Percentiles rank a stretch among this genome's conserved stretches.
Evolutionary conservation across 2,888 invertebrate genomes (phyloP).

Genomic region (Lochmaea capreae): DNA sequence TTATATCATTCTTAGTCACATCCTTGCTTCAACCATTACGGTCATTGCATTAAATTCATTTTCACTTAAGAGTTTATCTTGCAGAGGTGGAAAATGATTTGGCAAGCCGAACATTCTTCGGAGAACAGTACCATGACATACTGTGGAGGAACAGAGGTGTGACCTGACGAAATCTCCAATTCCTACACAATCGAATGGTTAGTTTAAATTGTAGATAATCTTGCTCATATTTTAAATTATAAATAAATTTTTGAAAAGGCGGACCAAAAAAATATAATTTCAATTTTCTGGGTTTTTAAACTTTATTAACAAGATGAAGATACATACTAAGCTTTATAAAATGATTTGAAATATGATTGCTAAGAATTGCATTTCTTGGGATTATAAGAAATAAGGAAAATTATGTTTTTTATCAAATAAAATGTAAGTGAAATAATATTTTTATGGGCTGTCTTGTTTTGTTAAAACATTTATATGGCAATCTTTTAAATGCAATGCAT

Average conservation of each 20-base stretch:
- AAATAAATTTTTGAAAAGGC: background rate
- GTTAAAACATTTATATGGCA: background rate
- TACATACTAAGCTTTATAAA: too few species aligned
- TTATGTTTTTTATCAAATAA: too few species aligned
- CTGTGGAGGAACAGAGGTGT: constrained; percentile 68
- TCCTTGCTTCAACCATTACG: too few species aligned
- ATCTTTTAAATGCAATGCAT: background rate
- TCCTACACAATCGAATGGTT: constrained; percentile 65
- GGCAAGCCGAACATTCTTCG: constrained; percentile 66
- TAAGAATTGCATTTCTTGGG: too few species aligned
- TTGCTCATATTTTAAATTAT: constrained; percentile 17
- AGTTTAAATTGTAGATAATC: constrained; percentile 51
- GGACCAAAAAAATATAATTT: background rate
- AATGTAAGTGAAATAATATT: background rate
- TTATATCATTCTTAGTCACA: too few species aligned
- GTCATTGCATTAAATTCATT: too few species aligned
- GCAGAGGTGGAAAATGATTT: constrained; percentile 67
- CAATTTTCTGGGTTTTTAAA: background rate
- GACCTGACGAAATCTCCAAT: constrained; percentile 63
- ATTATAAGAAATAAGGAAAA: too few species aligned
- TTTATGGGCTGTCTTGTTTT: background rate
- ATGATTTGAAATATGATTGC: too few species aligned
- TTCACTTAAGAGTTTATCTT: constrained; percentile 45
- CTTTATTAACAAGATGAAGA: background rate
- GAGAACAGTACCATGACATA: constrained; percentile 65